Conservation (phyloP, 30 jellyfish, hydroid and myxozoan species). For the Aurelia aurita complex sp. Pacific region DNA sequence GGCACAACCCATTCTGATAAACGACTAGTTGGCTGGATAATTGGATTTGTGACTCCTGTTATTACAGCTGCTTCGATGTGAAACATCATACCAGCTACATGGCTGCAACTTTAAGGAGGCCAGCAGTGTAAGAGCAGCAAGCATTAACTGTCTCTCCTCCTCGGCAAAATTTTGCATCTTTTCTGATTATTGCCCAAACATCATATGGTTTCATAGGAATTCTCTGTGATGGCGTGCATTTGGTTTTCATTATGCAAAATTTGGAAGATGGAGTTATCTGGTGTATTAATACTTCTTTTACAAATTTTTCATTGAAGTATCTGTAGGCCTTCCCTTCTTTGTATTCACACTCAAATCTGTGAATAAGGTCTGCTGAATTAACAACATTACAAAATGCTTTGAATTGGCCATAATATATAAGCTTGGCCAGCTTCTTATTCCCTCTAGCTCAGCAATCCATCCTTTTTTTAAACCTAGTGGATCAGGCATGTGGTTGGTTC, state of each 20-base stretch:
- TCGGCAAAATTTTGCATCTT: neutral
- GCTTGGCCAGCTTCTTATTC: conserved; percentile 53
- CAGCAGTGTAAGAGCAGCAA: too few species aligned
- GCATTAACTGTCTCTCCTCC: too few species aligned
- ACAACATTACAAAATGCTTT: neutral
- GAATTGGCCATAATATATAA: conserved; percentile 39
- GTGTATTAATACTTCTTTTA: conserved; percentile 18
- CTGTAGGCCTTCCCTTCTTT: conserved; percentile 62
- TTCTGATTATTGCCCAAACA: conserved; percentile 49
- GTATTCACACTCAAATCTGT: conserved; percentile 47
- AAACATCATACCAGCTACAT: too few species aligned
- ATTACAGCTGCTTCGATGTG: too few species aligned
- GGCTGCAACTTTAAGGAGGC: too few species aligned
- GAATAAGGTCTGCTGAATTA: conserved; percentile 38
- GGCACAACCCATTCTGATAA: too few species aligned
- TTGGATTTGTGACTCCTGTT: too few species aligned
- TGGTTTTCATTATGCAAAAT: conserved; percentile 34
- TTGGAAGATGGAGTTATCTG: neutral
- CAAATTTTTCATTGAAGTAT: conserved; percentile 43
- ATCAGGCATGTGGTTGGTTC: neutral
- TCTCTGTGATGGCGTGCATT: conserved; percentile 51
- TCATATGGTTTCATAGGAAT: conserved; percentile 27
- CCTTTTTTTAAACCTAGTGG: conserved; percentile 1
- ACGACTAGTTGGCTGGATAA: too few species aligned
- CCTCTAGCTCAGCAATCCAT: conserved; percentile 45